Evolutionary conservation across 2,888 invertebrate species (phyloP), one percentile per base, ranked within the genome.

Genomic region (Sesia apiformis): DNA sequence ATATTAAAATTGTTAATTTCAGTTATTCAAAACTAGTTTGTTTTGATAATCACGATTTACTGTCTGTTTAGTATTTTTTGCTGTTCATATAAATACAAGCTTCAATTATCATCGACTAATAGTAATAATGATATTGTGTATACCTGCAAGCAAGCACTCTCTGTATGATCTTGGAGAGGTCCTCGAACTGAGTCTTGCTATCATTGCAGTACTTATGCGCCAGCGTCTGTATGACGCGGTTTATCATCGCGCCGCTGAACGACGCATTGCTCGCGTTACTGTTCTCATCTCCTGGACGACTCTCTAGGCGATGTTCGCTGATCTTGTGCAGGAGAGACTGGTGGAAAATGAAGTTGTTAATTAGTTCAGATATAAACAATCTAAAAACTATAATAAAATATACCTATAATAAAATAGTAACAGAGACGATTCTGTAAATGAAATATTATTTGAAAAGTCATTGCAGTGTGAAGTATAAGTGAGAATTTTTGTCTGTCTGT

Each of bases 171-270:
- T 95, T 95, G 72, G 95, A 97, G 2, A 99, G 91, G 74, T 98
- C 98, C 73, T 98, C 98, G 78, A 98, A 98, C 4, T 97, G 95
- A 4, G 94, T 94, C 78, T 97, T 97, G 76, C 98, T 98, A 69
- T 99, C 98, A 52, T 94, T 95, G 78, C 98, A 97, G 83, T 98
- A 98, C 74, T 97, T 96, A 78, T 97, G 97, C 3, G 98, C 98
- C 49, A 98, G 90, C 63, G 96, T 93, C 76, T 98, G 98, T 67
- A 98, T 98, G 53, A 96, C 95, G 76, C 95, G 94, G 83, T 98
- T 98, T 50, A 98, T 97, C 78, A 95, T 94, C 40, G 92, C 92
- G 51, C 92, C 91, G 61, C 91, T 87, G 70, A 90, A 90, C 51
- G 89, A 85, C 0, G 91, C 89, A 53, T 83, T 82, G 60, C 89